Evolutionary conservation across 2,888 invertebrate genomes (phyloP).

Genomic region (Tachina grossa): DNA sequence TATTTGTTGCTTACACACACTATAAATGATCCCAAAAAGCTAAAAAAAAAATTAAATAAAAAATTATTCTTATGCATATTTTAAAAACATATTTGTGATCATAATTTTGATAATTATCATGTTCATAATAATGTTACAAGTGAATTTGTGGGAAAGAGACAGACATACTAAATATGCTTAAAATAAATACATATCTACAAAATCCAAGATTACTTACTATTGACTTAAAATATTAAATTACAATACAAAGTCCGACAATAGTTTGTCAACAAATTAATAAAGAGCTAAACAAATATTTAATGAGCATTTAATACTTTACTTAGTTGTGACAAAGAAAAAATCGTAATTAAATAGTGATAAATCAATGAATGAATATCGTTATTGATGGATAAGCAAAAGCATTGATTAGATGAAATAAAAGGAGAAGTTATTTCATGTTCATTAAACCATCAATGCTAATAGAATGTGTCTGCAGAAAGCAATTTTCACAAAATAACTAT

Average conservation of each 20-base stretch:
- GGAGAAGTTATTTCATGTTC: not conserved
- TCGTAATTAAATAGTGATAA: constrained; percentile 31
- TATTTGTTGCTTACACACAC: constrained; percentile 31
- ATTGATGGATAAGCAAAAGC: not conserved
- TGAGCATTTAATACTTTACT: constrained; percentile 36
- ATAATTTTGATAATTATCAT: constrained; percentile 13
- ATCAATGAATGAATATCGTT: constrained; percentile 43
- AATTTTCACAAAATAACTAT: not conserved
- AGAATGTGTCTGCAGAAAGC: not conserved
- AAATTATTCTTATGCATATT: not conserved
- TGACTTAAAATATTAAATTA: constrained; percentile 49
- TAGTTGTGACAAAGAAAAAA: not conserved
- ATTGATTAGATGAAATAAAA: not conserved
- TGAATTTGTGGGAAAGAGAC: constrained; percentile 36
- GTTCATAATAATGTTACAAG: constrained; percentile 28
- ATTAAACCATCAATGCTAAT: not conserved
- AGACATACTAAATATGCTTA: not conserved
- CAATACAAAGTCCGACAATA: constrained; percentile 14
- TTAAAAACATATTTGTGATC: not conserved
- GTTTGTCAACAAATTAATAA: constrained; percentile 62
- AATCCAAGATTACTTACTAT: constrained; percentile 41
- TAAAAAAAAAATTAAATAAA: constrained; percentile 5
- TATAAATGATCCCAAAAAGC: not conserved
- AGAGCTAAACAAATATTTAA: constrained; percentile 64
- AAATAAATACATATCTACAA: constrained; percentile 37